These are phyloP conservation scores for Lonchura striata DNA, from an alignment of 2,113 vertebrate genomes.

Conservation along the genomic window DNA sequence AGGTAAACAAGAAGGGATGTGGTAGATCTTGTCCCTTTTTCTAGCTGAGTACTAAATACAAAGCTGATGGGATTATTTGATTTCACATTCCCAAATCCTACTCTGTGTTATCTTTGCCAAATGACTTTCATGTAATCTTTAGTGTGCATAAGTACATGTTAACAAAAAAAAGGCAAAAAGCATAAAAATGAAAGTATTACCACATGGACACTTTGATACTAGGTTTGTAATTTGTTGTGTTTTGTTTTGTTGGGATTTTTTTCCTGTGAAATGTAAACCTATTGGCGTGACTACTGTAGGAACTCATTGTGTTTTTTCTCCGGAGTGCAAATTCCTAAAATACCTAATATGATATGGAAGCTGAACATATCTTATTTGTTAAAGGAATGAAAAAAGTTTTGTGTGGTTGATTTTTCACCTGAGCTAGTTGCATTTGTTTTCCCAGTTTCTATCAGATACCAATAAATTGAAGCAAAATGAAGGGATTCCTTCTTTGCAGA, in stretches of 20 bases:
- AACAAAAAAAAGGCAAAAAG: slow-evolving; percentile 31
- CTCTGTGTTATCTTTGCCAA: slow-evolving; percentile 9
- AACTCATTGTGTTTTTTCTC: background rate
- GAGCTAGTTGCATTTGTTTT: background rate
- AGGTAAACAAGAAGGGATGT: slow-evolving; percentile 46
- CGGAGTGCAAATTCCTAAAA: background rate
- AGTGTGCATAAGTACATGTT: slow-evolving; percentile 62
- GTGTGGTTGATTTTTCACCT: background rate
- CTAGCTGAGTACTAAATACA: slow-evolving; percentile 19
- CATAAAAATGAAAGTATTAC: background rate
- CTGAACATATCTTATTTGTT: background rate
- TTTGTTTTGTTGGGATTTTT: background rate
- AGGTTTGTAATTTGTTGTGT: background rate
- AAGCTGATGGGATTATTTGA: slow-evolving; percentile 35
- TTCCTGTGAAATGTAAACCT: background rate
- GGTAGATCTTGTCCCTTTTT: slow-evolving; percentile 34
- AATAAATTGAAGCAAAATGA: background rate
- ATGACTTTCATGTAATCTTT: slow-evolving; percentile 59
- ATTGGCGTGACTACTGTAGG: background rate
- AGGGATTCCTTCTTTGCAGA: background rate
- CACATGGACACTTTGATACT: background rate
- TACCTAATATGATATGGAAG: background rate
- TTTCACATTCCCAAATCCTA: slow-evolving; percentile 35
- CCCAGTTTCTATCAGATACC: background rate
- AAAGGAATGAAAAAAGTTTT: background rate